phyloP scores from a whole-genome alignment of 2,113 vertebrate species.

The Todiramphus chloris region DNA sequence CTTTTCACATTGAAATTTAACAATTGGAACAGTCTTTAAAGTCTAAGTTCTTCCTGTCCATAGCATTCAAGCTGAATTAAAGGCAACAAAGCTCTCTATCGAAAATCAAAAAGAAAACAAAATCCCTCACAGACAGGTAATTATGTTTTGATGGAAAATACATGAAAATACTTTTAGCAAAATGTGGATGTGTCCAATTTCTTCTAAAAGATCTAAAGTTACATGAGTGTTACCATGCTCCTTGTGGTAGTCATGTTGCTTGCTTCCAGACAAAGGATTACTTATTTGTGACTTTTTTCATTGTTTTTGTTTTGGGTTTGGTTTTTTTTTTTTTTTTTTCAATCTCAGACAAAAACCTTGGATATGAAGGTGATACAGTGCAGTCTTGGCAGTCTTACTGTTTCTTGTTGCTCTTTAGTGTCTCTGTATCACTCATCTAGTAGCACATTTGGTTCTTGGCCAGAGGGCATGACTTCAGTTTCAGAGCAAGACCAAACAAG shows the following conservation, averaged over 20 bases:
- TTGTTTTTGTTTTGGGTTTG: not conserved
- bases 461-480: conserved; percentile 30
- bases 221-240: not conserved
- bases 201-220: not conserved
- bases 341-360: conserved; percentile 31
- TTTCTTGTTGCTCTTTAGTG: not conserved
- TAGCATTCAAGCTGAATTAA: not conserved
- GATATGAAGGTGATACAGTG: conserved; percentile 21
- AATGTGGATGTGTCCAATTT: not conserved
- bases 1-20: not conserved
- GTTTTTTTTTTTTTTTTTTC: not conserved
- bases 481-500: conserved; percentile 59
- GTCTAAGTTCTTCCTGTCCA: not conserved
- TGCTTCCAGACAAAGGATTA: not conserved
- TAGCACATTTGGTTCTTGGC: conserved; percentile 58
- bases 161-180: not conserved
- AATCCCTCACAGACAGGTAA: not conserved
- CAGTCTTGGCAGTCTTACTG: not conserved
- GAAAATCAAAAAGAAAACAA: not conserved
- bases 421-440: conserved; percentile 36
- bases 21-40: not conserved
- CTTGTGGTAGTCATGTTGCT: not conserved
- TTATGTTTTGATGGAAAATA: not conserved
- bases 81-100: not conserved
- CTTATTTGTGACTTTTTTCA: not conserved